These are phyloP conservation scores for Drosophila stalkeri DNA, from an alignment of 2,888 invertebrate species.

Conservation along the genomic window DNA sequence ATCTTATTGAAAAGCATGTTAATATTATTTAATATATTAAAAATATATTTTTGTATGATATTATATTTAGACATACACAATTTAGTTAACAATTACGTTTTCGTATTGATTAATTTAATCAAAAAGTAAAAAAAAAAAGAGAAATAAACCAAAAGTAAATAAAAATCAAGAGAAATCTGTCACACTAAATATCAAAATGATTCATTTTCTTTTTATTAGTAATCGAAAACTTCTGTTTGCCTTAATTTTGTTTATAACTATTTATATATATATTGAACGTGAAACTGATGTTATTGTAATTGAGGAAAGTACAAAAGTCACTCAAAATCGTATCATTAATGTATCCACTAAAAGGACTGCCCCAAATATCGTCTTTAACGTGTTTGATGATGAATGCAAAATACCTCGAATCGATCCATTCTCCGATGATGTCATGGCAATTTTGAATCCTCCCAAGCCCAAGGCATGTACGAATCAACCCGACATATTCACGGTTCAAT, in stretches of 20 bases:
- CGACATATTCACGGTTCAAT: slow-evolving; percentile 36
- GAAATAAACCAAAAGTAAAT: too few species aligned
- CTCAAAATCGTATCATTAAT: not conserved
- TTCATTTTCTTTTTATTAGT: not conserved
- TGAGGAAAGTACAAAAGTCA: not conserved
- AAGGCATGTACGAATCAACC: slow-evolving; percentile 26
- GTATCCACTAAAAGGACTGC: not conserved
- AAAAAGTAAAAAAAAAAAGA: too few species aligned
- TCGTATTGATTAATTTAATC: too few species aligned
- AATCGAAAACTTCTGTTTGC: slow-evolving; percentile 6
- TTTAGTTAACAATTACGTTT: too few species aligned
- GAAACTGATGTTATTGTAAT: not conserved
- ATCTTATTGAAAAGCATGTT: not conserved
- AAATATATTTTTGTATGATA: too few species aligned
- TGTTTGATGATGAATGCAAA: slow-evolving; percentile 86
- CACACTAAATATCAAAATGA: slow-evolving; percentile 3
- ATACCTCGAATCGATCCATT: slow-evolving; percentile 87
- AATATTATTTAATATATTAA: too few species aligned
- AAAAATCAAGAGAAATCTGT: not conserved
- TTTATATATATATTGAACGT: slow-evolving; percentile 5
- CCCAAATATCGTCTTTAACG: not conserved
- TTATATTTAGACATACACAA: too few species aligned
- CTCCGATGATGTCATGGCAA: slow-evolving; percentile 84
- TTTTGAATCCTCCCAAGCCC: slow-evolving; percentile 4
- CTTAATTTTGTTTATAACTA: not conserved